A percentile compares a stretch with the other conserved stretches of the same genome.
Conservation (phyloP, 2,797 vertebrate species). For the Enteromius mattozi region DNA sequence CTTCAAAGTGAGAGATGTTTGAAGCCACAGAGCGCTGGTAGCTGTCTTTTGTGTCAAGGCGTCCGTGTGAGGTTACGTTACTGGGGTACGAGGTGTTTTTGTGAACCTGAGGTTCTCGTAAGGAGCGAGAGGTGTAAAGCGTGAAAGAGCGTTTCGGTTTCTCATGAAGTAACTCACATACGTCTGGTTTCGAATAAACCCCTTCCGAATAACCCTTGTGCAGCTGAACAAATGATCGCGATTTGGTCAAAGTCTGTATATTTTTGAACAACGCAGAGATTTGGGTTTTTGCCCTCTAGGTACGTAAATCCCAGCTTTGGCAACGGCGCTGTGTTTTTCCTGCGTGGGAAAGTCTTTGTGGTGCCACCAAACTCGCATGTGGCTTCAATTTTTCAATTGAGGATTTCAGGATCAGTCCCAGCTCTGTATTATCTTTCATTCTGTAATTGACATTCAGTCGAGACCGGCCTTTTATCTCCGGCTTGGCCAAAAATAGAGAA, state of each 20-base stretch:
- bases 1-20: constrained; percentile 72
- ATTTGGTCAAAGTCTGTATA: constrained; percentile 5
- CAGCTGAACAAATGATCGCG: constrained; percentile 73
- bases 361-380: constrained; percentile 74
- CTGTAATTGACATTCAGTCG: constrained; percentile 72
- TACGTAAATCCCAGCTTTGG: constrained; percentile 67
- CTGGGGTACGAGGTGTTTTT: constrained; percentile 50
- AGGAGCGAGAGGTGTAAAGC: constrained; percentile 73
- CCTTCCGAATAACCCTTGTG: constrained; percentile 60
- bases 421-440: constrained; percentile 75
- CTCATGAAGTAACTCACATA: constrained; percentile 69
- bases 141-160: constrained; percentile 64
- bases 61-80: constrained; percentile 71
- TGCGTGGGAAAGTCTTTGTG: constrained; percentile 79
- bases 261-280: constrained; percentile 35
- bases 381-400: constrained; percentile 77
- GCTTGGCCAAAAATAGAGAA: constrained; percentile 69
- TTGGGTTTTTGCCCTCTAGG: constrained; percentile 63
- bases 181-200: constrained; percentile 66
- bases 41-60: constrained; percentile 73
- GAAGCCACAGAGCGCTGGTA: constrained; percentile 74
- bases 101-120: constrained; percentile 72
- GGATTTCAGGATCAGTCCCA: constrained; percentile 69
- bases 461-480: constrained; percentile 73
- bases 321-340: constrained; percentile 50